phyloP scores from a whole-genome alignment of 1,140 invertebrate genomes.

The Scaptomyza graminum region DNA sequence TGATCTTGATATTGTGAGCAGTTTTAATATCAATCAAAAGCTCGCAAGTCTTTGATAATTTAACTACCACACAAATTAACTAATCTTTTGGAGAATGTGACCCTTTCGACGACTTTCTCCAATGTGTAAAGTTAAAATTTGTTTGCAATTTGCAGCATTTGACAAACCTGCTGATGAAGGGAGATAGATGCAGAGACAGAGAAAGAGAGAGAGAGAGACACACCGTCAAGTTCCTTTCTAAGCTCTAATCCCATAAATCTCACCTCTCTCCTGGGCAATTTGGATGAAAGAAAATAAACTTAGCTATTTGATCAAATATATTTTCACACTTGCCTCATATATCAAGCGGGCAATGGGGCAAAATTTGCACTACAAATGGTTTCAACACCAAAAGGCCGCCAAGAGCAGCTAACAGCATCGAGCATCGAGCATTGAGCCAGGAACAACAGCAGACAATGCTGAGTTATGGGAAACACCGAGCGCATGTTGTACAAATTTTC shows the following conservation, averaged over 20 bases:
- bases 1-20: not conserved
- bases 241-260: conserved; percentile 60
- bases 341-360: conserved; percentile 65
- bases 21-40: too few relatives aligned
- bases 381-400: conserved; percentile 79
- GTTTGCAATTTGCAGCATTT: not conserved
- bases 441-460: conserved; percentile 50
- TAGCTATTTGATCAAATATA: conserved; percentile 79
- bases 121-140: not conserved
- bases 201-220: too few relatives aligned
- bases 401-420: conserved; percentile 25
- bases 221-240: conserved; percentile 55
- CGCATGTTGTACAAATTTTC: conserved; percentile 76
- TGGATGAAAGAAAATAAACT: conserved; percentile 23
- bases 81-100: not conserved
- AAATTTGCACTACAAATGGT: conserved; percentile 83
- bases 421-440: conserved; percentile 1
- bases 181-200: not conserved
- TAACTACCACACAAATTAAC: not conserved
- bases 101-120: conserved; percentile 26
- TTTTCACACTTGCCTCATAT: conserved; percentile 82
- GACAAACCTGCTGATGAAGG: conserved; percentile 20
- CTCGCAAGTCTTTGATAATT: too few relatives aligned
- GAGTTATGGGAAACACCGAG: conserved; percentile 78
- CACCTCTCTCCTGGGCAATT: conserved; percentile 45